Conservation (phyloP, 2,113 vertebrate genomes). For the Tenrec ecaudatus region DNA sequence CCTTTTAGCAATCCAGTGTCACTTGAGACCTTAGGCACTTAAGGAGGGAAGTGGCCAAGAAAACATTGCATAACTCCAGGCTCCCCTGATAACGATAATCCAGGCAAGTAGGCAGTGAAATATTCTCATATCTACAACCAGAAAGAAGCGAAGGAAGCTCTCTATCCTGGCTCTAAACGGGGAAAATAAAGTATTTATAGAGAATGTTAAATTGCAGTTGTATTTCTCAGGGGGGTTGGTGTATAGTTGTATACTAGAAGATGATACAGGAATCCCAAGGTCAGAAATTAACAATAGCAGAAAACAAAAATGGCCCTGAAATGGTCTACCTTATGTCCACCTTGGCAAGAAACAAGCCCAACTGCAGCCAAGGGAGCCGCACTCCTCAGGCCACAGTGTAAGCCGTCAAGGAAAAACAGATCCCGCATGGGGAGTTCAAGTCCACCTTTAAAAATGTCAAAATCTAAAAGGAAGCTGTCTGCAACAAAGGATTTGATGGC, state of each 20-base stretch:
- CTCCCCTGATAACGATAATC: rapidly evolving
- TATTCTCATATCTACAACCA: not conserved
- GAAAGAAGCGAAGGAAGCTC: not conserved
- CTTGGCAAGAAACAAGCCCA: not conserved
- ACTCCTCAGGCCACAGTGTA: not conserved
- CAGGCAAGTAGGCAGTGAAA: not conserved
- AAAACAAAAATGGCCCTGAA: not conserved
- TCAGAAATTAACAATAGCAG: not conserved
- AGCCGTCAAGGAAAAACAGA: not conserved
- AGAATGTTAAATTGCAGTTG: slow-evolving; percentile 15
- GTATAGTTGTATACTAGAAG: not conserved
- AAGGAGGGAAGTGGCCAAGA: not conserved
- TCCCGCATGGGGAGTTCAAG: not conserved
- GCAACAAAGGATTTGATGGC: not conserved
- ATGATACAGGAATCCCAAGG: not conserved
- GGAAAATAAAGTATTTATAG: not conserved
- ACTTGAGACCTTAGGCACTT: not conserved
- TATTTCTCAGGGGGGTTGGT: not conserved
- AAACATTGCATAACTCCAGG: not conserved
- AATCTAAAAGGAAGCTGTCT: not conserved
- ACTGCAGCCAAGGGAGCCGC: not conserved
- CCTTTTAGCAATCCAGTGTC: not conserved
- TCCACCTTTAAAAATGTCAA: not conserved
- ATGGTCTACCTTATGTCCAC: rapidly evolving
- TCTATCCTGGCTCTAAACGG: rapidly evolving